These are phyloP conservation scores for Drosophila punjabiensis DNA, from an alignment of 1,140 invertebrate genomes.

Conservation along the genomic window DNA sequence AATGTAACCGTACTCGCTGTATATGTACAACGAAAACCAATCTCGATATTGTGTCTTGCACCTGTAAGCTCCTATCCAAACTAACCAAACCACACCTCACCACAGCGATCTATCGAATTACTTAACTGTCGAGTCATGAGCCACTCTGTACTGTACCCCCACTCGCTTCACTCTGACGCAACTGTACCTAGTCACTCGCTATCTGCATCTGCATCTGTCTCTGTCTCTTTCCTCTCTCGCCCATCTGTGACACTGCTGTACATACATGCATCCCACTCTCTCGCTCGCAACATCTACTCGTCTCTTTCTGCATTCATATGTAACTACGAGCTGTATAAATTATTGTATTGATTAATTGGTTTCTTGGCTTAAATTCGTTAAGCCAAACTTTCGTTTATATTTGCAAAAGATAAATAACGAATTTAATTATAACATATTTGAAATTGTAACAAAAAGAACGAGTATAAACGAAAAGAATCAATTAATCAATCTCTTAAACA, in stretches of 20 bases:
- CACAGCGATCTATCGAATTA: constrained; percentile 24
- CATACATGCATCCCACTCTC: constrained; percentile 41
- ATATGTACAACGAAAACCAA: constrained; percentile 47
- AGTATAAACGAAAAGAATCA: constrained; percentile 5
- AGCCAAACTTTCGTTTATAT: neutral
- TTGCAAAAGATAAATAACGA: neutral
- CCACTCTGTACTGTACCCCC: constrained; percentile 16
- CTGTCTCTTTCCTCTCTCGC: constrained; percentile 32
- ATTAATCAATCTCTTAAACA: constrained; percentile 23
- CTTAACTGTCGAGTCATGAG: constrained; percentile 23
- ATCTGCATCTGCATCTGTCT: constrained; percentile 41
- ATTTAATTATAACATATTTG: neutral
- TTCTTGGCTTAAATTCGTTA: neutral
- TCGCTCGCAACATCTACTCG: constrained; percentile 47
- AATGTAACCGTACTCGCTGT: constrained; percentile 58
- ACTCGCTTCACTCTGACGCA: constrained; percentile 35
- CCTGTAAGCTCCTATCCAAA: constrained; percentile 37
- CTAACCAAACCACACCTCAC: constrained; percentile 13
- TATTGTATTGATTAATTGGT: constrained; percentile 35
- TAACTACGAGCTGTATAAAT: constrained; percentile 44
- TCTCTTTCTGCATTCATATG: constrained; percentile 36
- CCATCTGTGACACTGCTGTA: constrained; percentile 35
- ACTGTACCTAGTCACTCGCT: constrained; percentile 50
- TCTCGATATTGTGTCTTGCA: constrained; percentile 50
- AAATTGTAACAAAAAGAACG: neutral